These are phyloP conservation scores for Cheilosia grossa DNA, from an alignment of 2,888 invertebrate species.

Conservation along the genomic window DNA sequence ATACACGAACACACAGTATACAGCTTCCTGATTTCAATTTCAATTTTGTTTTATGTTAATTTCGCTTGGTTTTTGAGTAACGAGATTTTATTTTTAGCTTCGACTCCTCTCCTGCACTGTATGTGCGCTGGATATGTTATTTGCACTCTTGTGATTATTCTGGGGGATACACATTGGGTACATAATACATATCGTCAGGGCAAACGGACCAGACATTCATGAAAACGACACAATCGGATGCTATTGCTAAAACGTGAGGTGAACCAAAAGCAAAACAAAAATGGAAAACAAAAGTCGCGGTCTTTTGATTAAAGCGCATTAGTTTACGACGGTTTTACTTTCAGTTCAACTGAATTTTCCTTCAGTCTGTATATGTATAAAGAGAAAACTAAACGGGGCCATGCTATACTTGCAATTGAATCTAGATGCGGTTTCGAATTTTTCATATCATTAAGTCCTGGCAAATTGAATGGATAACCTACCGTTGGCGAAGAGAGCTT, in stretches of 20 bases:
- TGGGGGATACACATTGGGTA: conserved; percentile 37
- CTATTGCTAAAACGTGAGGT: conserved; percentile 66
- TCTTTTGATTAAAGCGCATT: conserved; percentile 65
- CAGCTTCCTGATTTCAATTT: conserved; percentile 63
- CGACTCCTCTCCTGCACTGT: neutral
- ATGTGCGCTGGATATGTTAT: conserved; percentile 46
- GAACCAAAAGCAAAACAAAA: conserved; percentile 23
- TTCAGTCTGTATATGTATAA: neutral
- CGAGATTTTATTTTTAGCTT: conserved; percentile 60
- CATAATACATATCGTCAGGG: conserved; percentile 46
- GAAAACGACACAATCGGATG: conserved; percentile 62
- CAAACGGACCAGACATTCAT: conserved; percentile 41
- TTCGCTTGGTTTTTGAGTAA: conserved; percentile 61
- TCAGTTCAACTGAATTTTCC: conserved; percentile 28
- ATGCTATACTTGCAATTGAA: conserved; percentile 40
- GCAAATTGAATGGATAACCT: conserved; percentile 59
- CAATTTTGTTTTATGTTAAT: conserved; percentile 73
- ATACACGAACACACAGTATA: neutral
- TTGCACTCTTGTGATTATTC: conserved; percentile 65
- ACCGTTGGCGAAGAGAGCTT: conserved; percentile 1
- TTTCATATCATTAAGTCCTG: conserved; percentile 57
- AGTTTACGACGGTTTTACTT: conserved; percentile 63
- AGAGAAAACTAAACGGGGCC: conserved; percentile 5
- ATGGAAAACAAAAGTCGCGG: conserved; percentile 31
- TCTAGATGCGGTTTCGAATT: conserved; percentile 56